A percentile compares a stretch with the other conserved stretches of the same genome.
These are phyloP conservation scores for Napeogenes sylphis DNA, from an alignment of 2,888 invertebrate genomes.

Conservation along the genomic window DNA sequence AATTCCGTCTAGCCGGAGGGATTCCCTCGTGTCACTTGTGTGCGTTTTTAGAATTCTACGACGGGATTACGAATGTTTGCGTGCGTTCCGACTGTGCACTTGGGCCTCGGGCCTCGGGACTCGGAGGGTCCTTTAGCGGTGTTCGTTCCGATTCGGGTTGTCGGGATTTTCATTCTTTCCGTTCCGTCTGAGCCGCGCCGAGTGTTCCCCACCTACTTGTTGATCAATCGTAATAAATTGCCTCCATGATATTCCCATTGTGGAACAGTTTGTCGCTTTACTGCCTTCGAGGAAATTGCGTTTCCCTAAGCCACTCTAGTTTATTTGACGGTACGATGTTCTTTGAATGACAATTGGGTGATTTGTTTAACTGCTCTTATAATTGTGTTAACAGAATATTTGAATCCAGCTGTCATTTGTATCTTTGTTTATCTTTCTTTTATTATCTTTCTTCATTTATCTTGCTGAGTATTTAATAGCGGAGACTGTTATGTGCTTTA, in stretches of 20 bases:
- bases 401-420: too few relatives aligned
- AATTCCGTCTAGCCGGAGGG: conserved; percentile 77
- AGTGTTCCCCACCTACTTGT: conserved; percentile 71
- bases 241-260: conserved; percentile 76
- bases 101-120: conserved; percentile 27
- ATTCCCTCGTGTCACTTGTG: conserved; percentile 77
- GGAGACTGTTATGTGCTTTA: too few relatives aligned
- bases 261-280: conserved; percentile 74
- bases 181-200: conserved; percentile 53
- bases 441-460: too few relatives aligned
- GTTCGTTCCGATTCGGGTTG: conserved; percentile 41
- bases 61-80: conserved; percentile 64
- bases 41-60: conserved; percentile 72
- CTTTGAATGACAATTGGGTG: conserved; percentile 31
- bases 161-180: conserved; percentile 58
- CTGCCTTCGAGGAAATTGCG: conserved; percentile 71
- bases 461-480: too few relatives aligned
- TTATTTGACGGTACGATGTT: conserved; percentile 57
- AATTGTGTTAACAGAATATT: not conserved
- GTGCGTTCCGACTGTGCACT: conserved; percentile 54
- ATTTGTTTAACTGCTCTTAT: conserved; percentile 18
- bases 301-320: conserved; percentile 66
- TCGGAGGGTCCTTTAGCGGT: conserved; percentile 58
- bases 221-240: conserved; percentile 78
- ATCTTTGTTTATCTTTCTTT: too few relatives aligned